Percentiles rank a stretch among this genome's conserved stretches.
phyloP scores from a whole-genome alignment of 1,140 invertebrate genomes.

The Ceratina japonica region DNA sequence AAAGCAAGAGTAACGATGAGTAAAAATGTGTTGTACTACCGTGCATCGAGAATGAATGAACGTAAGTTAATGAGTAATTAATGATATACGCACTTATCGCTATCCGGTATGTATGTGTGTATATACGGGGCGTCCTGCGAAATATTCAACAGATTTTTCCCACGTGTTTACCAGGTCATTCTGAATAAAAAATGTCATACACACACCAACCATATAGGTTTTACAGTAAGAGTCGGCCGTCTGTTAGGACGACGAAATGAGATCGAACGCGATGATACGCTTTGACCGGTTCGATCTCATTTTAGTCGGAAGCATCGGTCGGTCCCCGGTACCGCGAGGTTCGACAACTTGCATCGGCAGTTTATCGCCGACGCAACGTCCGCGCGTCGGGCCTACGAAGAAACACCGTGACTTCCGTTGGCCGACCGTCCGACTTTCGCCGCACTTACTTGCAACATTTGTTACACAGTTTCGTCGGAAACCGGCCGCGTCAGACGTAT shows the following conservation, averaged over 20 bases:
- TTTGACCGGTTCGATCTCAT: too few relatives aligned
- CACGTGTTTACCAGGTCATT: constrained; percentile 16
- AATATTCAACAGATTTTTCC: constrained; percentile 11
- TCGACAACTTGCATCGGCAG: too few relatives aligned
- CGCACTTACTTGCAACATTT: too few relatives aligned
- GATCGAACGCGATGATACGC: too few relatives aligned
- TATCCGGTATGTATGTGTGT: constrained; percentile 68
- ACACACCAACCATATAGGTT: not conserved
- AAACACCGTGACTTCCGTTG: too few relatives aligned
- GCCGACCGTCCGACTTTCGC: too few relatives aligned
- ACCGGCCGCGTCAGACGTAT: not conserved
- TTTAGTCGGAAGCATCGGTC: too few relatives aligned
- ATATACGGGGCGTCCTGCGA: constrained; percentile 24
- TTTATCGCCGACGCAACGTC: too few relatives aligned
- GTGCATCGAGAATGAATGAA: constrained; percentile 63
- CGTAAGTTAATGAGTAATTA: constrained; percentile 71
- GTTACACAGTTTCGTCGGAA: not conserved
- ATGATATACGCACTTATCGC: constrained; percentile 72
- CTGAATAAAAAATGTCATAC: constrained; percentile 31
- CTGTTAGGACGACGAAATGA: too few relatives aligned
- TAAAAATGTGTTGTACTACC: constrained; percentile 52
- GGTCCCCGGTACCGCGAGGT: too few relatives aligned
- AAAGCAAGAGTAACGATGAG: constrained; percentile 50
- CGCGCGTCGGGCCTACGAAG: too few relatives aligned
- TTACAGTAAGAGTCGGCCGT: too few relatives aligned